Conservation (phyloP, 23 tunicate genomes). For the Ciona savignyi region DNA sequence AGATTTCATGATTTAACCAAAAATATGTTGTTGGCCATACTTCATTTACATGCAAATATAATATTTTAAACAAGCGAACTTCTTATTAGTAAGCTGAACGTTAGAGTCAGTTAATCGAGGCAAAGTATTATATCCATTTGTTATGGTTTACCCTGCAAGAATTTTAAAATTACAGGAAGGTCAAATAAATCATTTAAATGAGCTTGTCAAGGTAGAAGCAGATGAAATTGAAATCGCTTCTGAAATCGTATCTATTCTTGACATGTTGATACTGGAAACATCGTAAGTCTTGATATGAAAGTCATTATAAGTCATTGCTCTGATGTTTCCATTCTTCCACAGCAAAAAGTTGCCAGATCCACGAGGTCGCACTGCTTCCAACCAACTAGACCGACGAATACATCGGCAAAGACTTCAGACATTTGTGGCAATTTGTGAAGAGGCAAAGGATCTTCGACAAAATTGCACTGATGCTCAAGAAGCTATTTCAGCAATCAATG, state of each 20-base stretch:
- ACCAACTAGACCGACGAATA: slow-evolving; percentile 62
- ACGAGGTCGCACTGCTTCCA: slow-evolving; percentile 71
- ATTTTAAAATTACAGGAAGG: too few relatives aligned
- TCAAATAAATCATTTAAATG: not conserved
- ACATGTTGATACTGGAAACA: slow-evolving; percentile 60
- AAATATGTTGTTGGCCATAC: too few relatives aligned
- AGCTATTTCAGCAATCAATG: slow-evolving; percentile 51
- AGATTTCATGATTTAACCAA: too few relatives aligned
- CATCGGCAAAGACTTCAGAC: slow-evolving; percentile 51
- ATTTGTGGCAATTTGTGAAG: slow-evolving; percentile 30
- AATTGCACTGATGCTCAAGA: slow-evolving; percentile 73
- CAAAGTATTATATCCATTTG: too few relatives aligned
- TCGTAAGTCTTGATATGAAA: slow-evolving; percentile 48
- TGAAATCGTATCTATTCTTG: slow-evolving; percentile 73
- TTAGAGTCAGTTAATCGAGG: not conserved
- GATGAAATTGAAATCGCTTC: slow-evolving; percentile 78
- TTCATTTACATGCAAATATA: too few relatives aligned
- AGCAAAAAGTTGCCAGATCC: slow-evolving; percentile 80
- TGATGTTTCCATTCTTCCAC: too few relatives aligned
- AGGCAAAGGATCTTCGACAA: slow-evolving; percentile 57
- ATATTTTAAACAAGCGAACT: not conserved
- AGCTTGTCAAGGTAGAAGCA: slow-evolving; percentile 46
- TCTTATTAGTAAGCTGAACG: not conserved
- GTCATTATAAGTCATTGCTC: too few relatives aligned
- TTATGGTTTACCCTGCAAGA: too few relatives aligned